Percentiles rank a stretch among this genome's conserved stretches.
Conservation (phyloP, 2,888 invertebrate genomes). For the Mythimna loreyi region DNA sequence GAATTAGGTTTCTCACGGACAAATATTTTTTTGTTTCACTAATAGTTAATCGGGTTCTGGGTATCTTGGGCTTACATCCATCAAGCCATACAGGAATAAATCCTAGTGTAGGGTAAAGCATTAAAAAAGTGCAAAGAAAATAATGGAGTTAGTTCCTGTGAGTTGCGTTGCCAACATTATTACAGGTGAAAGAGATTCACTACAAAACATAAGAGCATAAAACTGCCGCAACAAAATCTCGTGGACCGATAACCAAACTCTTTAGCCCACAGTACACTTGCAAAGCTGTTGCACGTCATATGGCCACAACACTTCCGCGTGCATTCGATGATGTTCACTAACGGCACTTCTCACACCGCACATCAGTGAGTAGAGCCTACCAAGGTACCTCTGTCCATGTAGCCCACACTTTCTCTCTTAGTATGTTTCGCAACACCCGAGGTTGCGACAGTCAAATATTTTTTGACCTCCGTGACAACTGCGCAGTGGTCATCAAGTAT, state of each 20-base stretch:
- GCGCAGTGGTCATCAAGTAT: constrained; percentile 58
- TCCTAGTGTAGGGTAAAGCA: no score
- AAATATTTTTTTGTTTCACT: no score
- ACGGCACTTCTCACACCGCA: constrained; percentile 32
- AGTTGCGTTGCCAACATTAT: not conserved
- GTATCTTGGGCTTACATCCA: no score
- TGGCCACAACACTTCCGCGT: constrained; percentile 42
- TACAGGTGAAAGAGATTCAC: not conserved
- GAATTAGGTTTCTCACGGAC: no score
- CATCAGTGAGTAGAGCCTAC: not conserved
- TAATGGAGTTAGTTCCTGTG: not conserved
- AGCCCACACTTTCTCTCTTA: constrained; percentile 60
- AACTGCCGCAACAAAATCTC: no score
- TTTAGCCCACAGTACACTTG: constrained; percentile 2
- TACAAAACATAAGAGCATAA: not conserved
- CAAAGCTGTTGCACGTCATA: constrained; percentile 14
- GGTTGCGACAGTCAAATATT: constrained; percentile 67
- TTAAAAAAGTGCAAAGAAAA: not conserved
- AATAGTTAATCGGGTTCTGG: no score
- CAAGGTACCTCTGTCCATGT: constrained; percentile 11
- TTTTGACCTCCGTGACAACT: constrained; percentile 65
- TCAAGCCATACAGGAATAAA: no score
- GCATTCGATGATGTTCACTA: constrained; percentile 34
- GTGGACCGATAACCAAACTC: not conserved
- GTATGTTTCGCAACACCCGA: constrained; percentile 54